Base-by-base conservation (phyloP, 2,888 invertebrate genomes). In the Amiota mariae region DNA sequence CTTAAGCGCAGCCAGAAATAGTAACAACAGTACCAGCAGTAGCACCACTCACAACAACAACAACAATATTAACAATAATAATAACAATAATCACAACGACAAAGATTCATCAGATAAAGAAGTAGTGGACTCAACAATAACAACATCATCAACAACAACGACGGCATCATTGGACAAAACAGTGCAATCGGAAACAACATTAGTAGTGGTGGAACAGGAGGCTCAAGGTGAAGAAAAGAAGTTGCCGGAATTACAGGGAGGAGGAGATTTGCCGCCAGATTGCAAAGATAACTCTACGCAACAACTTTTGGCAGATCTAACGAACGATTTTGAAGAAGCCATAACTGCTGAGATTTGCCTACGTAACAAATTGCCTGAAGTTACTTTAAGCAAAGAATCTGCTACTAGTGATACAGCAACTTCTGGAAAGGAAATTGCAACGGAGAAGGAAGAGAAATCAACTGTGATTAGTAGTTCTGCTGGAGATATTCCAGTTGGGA, bases 301-400 rank as follows among this genome's bases (percentile, higher is more conserved):
- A 4, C 84, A 86, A 74, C 78, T 87, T 66, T 78, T 88, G 74
- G 88, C 85, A 24, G 85, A 87, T 78, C 79, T 89, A 72, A 87
- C 86, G 9, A 86, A 80, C 75, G 84, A 87, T 54, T 83, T 88
- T 51, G 85, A 86, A 70, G 88, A 89, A 76, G 81, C 87, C 2
- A 86, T 89, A 59, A 86, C 87, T 18, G 88, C 89, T 0, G 88
- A 89, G 74, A 87, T 88, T 81, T 88, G 87, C 64, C 80, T 89
- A 13, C 84, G 87, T 9, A 88, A 88, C 71, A 87, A 87, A 57
- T 75, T 88, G 70, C 83, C 84, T 49, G 88, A 87, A 72, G 82
- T 84, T 8, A 81, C 78, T 61, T 70, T 82, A 10, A 76, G 79
- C 46, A 84, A 84, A 74, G 67, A 68, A 68, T 51, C 51, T 48